phyloP scores from a whole-genome alignment of 1,140 invertebrate species.

The Anadara kagoshimensis region DNA sequence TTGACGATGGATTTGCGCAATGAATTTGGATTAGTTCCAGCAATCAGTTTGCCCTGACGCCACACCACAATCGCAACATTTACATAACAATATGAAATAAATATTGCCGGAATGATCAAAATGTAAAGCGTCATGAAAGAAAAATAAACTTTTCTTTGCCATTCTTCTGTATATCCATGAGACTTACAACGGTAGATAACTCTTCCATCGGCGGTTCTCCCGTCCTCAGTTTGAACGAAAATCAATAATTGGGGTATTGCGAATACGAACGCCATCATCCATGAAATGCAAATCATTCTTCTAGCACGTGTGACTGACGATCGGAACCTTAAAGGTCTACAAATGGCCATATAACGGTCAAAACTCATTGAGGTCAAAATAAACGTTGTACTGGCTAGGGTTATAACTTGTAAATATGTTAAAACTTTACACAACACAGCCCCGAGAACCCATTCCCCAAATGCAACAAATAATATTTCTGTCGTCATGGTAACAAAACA shows the following conservation, averaged over 20 bases:
- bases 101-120: constrained; percentile 70
- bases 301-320: constrained; percentile 45
- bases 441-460: constrained; percentile 73
- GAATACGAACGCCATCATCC: constrained; percentile 72
- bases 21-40: constrained; percentile 37
- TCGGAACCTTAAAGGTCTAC: constrained; percentile 71
- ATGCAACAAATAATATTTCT: constrained; percentile 73
- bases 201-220: constrained; percentile 51
- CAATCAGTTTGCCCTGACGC: constrained; percentile 49
- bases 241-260: constrained; percentile 75
- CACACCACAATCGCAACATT: constrained; percentile 72
- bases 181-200: constrained; percentile 68
- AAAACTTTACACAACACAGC: constrained; percentile 72
- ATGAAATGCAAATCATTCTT: constrained; percentile 69
- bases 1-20: constrained; percentile 54
- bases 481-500: constrained; percentile 74
- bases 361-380: constrained; percentile 74
- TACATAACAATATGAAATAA: constrained; percentile 74
- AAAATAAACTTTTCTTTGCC: constrained; percentile 75
- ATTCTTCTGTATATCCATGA: constrained; percentile 72
- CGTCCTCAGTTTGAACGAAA: constrained; percentile 67
- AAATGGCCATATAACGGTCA: constrained; percentile 74
- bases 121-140: constrained; percentile 73
- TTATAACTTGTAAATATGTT: constrained; percentile 73
- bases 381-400: constrained; percentile 74